Conservation (phyloP, 2,888 invertebrate genomes). For the Ochropleura plecta region DNA sequence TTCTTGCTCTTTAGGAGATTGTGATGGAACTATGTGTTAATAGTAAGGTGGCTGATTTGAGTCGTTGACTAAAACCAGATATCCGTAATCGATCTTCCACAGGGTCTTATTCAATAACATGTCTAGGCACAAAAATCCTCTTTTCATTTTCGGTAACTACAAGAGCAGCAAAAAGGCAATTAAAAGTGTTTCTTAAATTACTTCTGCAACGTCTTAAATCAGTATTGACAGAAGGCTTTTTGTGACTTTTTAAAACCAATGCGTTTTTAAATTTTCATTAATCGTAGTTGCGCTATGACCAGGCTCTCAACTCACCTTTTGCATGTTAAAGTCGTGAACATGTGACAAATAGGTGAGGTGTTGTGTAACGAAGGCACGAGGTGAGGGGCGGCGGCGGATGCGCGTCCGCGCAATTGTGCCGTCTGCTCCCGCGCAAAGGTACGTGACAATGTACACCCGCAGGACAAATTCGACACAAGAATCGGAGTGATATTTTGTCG, state of each 20-base stretch:
- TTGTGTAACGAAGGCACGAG: conserved; percentile 53
- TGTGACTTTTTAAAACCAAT: background rate
- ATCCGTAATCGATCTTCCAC: too few relatives aligned
- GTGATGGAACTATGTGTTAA: too few relatives aligned
- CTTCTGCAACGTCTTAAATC: background rate
- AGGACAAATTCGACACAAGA: background rate
- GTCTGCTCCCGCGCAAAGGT: conserved; percentile 54
- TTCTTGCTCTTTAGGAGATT: too few relatives aligned
- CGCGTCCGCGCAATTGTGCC: conserved; percentile 64
- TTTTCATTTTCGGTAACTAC: background rate
- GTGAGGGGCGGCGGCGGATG: conserved; percentile 64
- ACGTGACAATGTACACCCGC: conserved; percentile 46
- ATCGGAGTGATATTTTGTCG: background rate
- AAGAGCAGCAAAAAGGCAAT: background rate
- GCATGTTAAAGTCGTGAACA: conserved; percentile 10
- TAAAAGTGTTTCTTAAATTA: background rate
- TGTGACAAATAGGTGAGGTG: conserved; percentile 35
- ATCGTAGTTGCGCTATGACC: background rate
- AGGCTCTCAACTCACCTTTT: background rate
- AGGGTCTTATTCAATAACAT: background rate
- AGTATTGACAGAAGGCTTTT: background rate
- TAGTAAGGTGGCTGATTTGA: background rate
- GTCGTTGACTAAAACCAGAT: too few relatives aligned
- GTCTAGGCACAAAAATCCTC: background rate
- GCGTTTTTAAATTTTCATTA: background rate